Evolutionary conservation across 2,797 vertebrate genomes (phyloP).

Genomic region (Myripristis murdjan): DNA sequence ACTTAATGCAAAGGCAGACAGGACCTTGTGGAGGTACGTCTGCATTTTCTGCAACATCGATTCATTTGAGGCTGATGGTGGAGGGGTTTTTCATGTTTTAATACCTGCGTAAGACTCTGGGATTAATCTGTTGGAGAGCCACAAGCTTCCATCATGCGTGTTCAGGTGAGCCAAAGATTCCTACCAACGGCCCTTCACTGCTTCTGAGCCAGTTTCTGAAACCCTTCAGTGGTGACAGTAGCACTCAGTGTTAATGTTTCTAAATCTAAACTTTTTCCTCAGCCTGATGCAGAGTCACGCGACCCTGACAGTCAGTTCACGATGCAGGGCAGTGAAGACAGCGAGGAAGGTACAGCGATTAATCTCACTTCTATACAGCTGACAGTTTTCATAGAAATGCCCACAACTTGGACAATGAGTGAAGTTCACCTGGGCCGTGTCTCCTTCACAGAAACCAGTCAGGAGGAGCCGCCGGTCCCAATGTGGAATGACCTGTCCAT

Average conservation of each 20-base stretch:
- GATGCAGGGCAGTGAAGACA: constrained; percentile 69
- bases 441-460: constrained; percentile 68
- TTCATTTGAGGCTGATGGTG: not conserved
- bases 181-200: not conserved
- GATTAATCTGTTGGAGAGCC: constrained; percentile 16
- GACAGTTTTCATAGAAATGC: too few species aligned
- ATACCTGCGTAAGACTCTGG: constrained; percentile 1
- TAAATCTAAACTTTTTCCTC: constrained; percentile 31
- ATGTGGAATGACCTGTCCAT: constrained; percentile 80
- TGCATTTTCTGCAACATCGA: constrained; percentile 4
- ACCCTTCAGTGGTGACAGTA: not conserved
- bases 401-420: not conserved
- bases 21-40: not conserved
- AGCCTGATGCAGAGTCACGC: constrained; percentile 54
- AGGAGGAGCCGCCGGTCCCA: constrained; percentile 55
- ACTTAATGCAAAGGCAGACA: constrained; percentile 26
- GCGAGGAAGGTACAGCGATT: constrained; percentile 77
- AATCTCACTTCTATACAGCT: too few species aligned
- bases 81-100: constrained; percentile 16
- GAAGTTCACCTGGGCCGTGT: constrained; percentile 7
- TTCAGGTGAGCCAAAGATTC: constrained; percentile 69
- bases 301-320: constrained; percentile 4
- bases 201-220: not conserved
- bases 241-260: not conserved
- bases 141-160: constrained; percentile 22